phyloP scores from a whole-genome alignment of 2,113 vertebrate species.

The Lagopus leucura region DNA sequence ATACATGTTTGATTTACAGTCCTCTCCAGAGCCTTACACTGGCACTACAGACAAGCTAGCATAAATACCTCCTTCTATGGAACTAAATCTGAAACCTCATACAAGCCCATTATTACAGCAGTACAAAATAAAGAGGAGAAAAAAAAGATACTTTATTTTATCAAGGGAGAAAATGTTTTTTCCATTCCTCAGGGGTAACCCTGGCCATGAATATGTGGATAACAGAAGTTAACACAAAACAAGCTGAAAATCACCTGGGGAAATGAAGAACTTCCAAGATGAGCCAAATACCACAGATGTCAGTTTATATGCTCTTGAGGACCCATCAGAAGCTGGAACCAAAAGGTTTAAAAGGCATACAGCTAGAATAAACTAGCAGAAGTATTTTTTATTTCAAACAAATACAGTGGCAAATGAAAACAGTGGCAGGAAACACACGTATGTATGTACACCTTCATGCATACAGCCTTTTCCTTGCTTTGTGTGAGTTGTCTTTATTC shows the following conservation, averaged over 20 bases:
- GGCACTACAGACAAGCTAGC: not conserved
- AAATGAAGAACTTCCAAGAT: not conserved
- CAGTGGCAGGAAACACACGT: not conserved
- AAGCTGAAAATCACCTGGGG: not conserved
- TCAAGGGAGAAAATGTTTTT: not conserved
- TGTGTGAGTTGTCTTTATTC: not conserved
- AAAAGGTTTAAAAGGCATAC: not conserved
- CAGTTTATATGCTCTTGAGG: not conserved
- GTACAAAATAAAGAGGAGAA: not conserved
- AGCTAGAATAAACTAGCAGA: not conserved
- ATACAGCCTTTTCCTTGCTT: not conserved
- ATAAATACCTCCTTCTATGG: not conserved
- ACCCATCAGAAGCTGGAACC: not conserved
- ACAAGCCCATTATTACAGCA: not conserved
- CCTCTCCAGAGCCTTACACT: not conserved
- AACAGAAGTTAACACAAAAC: not conserved
- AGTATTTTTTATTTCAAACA: not conserved
- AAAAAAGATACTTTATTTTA: not conserved
- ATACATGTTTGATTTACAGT: not conserved
- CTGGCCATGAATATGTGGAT: not conserved
- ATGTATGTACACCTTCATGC: rapidly evolving
- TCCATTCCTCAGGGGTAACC: not conserved
- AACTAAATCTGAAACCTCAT: not conserved
- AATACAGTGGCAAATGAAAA: not conserved
- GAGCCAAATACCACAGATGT: not conserved